A percentile compares a stretch with the other conserved stretches of the same genome.
Conservation (phyloP, 2,888 invertebrate species). For the Noctua janthina region DNA sequence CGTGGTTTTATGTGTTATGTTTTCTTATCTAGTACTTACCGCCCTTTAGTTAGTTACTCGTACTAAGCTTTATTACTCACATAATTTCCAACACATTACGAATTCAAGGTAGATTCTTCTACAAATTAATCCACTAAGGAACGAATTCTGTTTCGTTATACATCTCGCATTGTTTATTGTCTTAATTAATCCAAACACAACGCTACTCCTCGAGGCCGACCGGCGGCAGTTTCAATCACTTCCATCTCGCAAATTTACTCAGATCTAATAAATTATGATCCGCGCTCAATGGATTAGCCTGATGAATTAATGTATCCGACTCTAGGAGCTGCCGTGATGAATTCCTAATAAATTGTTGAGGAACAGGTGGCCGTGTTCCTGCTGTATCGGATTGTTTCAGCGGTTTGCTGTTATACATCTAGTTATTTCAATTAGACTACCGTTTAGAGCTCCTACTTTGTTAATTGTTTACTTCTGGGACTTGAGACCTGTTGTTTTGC, state of each 20-base stretch:
- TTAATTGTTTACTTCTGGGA: slow-evolving; percentile 10
- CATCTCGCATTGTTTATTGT: slow-evolving; percentile 64
- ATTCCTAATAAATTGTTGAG: slow-evolving; percentile 68
- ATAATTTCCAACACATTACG: slow-evolving; percentile 29
- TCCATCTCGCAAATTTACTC: slow-evolving; percentile 69
- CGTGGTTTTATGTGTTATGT: neutral
- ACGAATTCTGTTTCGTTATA: slow-evolving; percentile 50
- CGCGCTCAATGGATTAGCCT: slow-evolving; percentile 69
- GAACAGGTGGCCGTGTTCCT: slow-evolving; percentile 50
- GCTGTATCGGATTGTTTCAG: slow-evolving; percentile 26
- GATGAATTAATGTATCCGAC: slow-evolving; percentile 72
- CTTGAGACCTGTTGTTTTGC: neutral
- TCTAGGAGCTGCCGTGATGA: slow-evolving; percentile 62
- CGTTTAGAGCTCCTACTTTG: slow-evolving; percentile 6
- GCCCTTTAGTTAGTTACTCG: neutral
- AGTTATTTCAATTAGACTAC: slow-evolving; percentile 17
- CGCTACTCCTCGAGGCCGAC: slow-evolving; percentile 49
- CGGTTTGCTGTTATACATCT: slow-evolving; percentile 15
- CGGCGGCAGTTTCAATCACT: slow-evolving; percentile 66
- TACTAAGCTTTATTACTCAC: slow-evolving; percentile 22
- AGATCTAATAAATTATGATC: slow-evolving; percentile 73
- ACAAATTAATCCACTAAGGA: slow-evolving; percentile 52
- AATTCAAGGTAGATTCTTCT: slow-evolving; percentile 36
- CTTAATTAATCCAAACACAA: slow-evolving; percentile 66
- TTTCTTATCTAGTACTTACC: neutral